These are phyloP conservation scores for Caenorhabditis plicata DNA, from an alignment of 2,888 invertebrate species.

Conservation along the genomic window DNA sequence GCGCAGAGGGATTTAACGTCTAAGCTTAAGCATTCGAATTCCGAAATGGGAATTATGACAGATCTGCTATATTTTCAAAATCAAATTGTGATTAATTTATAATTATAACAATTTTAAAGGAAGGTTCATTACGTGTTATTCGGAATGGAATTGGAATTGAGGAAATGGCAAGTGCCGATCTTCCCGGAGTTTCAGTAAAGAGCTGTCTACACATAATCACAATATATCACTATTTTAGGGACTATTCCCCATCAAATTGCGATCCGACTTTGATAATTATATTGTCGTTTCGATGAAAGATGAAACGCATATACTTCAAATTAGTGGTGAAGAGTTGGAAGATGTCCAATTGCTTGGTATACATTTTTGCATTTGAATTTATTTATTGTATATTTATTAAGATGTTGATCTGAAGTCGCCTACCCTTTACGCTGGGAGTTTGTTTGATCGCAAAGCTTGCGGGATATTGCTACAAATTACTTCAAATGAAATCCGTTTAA, in stretches of 20 bases:
- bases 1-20: too few relatives aligned
- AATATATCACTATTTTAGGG: slow-evolving; percentile 16
- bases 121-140: slow-evolving; percentile 93
- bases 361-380: not conserved
- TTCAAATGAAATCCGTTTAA: slow-evolving; percentile 77
- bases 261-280: slow-evolving; percentile 74
- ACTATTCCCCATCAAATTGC: slow-evolving; percentile 30
- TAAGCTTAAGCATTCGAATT: too few relatives aligned
- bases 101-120: too few relatives aligned
- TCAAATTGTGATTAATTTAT: not conserved
- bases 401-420: slow-evolving; percentile 89
- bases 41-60: too few relatives aligned
- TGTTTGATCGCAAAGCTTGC: slow-evolving; percentile 10
- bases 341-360: slow-evolving; percentile 70
- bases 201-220: slow-evolving; percentile 73
- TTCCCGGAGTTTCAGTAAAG: slow-evolving; percentile 83
- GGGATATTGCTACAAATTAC: slow-evolving; percentile 68
- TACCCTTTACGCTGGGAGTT: slow-evolving; percentile 85
- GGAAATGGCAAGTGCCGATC: slow-evolving; percentile 93
- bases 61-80: too few relatives aligned
- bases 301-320: slow-evolving; percentile 77
- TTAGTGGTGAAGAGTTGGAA: slow-evolving; percentile 94
- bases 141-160: slow-evolving; percentile 88
- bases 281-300: slow-evolving; percentile 94
- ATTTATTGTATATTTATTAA: not conserved